A percentile compares a stretch with the other conserved stretches of the same genome.
These are phyloP conservation scores for Oryzias curvinotus DNA, from an alignment of 2,113 vertebrate species.

Conservation along the genomic window DNA sequence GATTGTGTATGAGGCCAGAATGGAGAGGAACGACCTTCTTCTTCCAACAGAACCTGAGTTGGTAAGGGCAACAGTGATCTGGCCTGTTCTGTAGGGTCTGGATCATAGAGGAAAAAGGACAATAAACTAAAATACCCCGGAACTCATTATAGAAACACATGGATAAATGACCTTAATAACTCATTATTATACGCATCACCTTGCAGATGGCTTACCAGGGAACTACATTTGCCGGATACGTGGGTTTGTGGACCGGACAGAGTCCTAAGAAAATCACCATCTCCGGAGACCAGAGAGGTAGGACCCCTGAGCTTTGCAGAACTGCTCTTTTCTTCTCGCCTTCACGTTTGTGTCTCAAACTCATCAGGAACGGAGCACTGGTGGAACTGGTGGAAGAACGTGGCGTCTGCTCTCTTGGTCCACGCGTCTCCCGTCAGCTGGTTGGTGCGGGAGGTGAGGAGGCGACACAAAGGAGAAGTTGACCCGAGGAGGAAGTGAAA, in stretches of 20 bases:
- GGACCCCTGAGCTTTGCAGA: neutral
- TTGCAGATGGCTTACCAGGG: slow-evolving; percentile 83
- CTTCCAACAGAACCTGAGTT: no score
- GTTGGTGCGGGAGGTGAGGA: slow-evolving; percentile 87
- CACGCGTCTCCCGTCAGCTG: slow-evolving; percentile 85
- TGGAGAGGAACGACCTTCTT: no score
- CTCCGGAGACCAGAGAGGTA: slow-evolving; percentile 88
- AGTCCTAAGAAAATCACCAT: slow-evolving; percentile 88
- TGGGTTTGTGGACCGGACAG: slow-evolving; percentile 95
- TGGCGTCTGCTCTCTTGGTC: slow-evolving; percentile 82
- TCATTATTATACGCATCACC: no score
- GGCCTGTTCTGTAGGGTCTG: no score
- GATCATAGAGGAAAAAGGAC: no score
- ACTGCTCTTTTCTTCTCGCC: neutral
- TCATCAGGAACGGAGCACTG: slow-evolving; percentile 74
- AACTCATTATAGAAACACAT: no score
- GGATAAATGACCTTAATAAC: no score
- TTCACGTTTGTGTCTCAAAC: slow-evolving; percentile 9
- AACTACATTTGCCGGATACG: slow-evolving; percentile 90
- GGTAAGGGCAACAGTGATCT: no score
- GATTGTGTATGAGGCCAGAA: no score
- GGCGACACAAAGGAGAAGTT: neutral
- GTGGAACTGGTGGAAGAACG: slow-evolving; percentile 95
- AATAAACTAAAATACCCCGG: no score
- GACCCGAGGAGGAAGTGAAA: slow-evolving; percentile 11